A percentile compares a stretch with the other conserved stretches of the same genome.
These are phyloP conservation scores for Campoletis raptor DNA, from an alignment of 2,888 invertebrate genomes.

Conservation along the genomic window DNA sequence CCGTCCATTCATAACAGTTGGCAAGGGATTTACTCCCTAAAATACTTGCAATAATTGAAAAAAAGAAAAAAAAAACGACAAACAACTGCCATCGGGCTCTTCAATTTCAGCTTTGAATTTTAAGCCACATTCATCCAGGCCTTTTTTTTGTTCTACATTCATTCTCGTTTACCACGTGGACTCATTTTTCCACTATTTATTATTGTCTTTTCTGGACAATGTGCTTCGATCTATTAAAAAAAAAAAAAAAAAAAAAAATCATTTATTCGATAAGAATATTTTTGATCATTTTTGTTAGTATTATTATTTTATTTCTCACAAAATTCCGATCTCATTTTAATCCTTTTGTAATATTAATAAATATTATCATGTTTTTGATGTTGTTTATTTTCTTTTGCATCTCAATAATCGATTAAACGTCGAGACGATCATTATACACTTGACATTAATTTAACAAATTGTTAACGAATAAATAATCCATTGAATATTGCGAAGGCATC, in stretches of 20 bases:
- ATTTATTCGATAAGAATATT: not conserved
- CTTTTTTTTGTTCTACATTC: not conserved
- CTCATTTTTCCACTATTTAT: not conserved
- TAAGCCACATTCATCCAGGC: not conserved
- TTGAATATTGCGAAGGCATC: not conserved
- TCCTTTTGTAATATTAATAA: not conserved
- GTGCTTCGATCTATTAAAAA: not conserved
- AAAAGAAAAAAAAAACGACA: not conserved
- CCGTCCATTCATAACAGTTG: slow-evolving; percentile 25
- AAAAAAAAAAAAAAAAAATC: no score
- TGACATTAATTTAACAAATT: not conserved
- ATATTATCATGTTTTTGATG: not conserved
- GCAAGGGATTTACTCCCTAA: slow-evolving; percentile 12
- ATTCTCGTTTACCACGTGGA: not conserved
- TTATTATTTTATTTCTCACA: no score
- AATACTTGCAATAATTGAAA: slow-evolving; percentile 19
- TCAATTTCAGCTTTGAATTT: slow-evolving; percentile 13
- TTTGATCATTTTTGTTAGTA: not conserved
- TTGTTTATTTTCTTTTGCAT: not conserved
- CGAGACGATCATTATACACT: not conserved
- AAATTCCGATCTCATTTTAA: not conserved
- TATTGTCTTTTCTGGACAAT: not conserved
- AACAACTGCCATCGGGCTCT: slow-evolving; percentile 4
- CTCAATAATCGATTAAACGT: not conserved
- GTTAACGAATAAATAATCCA: not conserved